Evolutionary conservation across 2,888 invertebrate species (phyloP), one percentile per base, ranked within the genome.

Genomic region (Colostygia pectinataria): DNA sequence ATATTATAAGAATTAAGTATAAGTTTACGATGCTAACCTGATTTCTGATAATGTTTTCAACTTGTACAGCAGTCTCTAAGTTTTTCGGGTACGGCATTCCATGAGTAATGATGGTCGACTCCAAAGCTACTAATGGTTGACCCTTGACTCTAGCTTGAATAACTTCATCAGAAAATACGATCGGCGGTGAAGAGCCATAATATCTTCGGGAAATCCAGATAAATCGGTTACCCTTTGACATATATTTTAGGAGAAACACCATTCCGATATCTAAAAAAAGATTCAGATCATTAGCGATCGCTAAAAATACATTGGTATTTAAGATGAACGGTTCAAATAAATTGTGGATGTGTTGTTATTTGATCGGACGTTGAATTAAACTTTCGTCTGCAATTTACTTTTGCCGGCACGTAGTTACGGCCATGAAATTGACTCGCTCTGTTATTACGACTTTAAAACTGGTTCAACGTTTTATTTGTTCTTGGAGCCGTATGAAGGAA

Each of bases 101-200:
- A 86, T 99, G 99, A 0, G 99, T 99, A 53, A 99, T 97, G 55
- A 99, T 98, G 0, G 99, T 98, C 4, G 98, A 98, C 91, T 99
- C 99, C 61, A 99, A 88, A 1, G 99, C 98, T 10, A 99, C 98
- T 51, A 99, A 92, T 5, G 98, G 96, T 58, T 91, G 85, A 18
- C 90, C 84, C 34, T 88, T 80, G 41, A 83, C 78, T 59, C 96
- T 80, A 4, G 96, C 97, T 41, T 86, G 72, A 43, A 74, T 74
- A 39, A 98, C 94, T 71, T 94, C 93, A 23, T 93, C 91, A 43
- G 92, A 92, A 51, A 91, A 83, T 50, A 89, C 80, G 44, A 83
- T 64, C 14, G 75, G 70, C 24, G 65, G 39, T 28, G 62, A 55
- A 39, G 63, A 54, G 46, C 64, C 64, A 41, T n/a, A n/a, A n/a